Evolutionary conservation across 2,888 invertebrate genomes (phyloP).

Genomic region (Dryocosmus kuriphilus): DNA sequence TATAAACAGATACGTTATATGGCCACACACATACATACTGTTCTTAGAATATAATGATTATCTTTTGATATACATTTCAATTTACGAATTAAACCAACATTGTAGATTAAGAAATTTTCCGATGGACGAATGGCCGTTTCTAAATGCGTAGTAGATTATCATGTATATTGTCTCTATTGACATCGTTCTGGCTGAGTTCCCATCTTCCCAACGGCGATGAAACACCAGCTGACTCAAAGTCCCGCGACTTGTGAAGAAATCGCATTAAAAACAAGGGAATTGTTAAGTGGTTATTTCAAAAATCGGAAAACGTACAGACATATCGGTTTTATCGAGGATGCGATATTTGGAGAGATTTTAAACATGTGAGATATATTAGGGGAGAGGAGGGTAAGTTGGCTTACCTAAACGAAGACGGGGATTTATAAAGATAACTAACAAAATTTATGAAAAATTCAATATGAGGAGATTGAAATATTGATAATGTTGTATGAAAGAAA

Average conservation of each 20-base stretch:
- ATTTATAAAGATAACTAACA: too few relatives aligned
- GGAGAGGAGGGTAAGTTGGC: too few relatives aligned
- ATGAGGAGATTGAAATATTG: too few relatives aligned
- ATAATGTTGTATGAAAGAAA: too few relatives aligned
- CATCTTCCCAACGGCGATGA: constrained; percentile 32
- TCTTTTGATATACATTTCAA: too few relatives aligned
- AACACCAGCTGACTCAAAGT: constrained; percentile 22
- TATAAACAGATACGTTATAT: too few relatives aligned
- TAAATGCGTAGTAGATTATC: constrained; percentile 6
- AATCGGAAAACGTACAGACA: not conserved
- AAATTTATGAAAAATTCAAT: too few relatives aligned
- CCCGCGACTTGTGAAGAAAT: constrained; percentile 18
- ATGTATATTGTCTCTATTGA: constrained; percentile 27
- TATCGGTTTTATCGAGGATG: not conserved
- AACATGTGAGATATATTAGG: not conserved
- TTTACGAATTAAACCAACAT: too few relatives aligned
- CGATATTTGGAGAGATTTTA: not conserved
- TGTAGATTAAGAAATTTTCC: not conserved
- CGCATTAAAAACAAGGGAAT: constrained; percentile 6
- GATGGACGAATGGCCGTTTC: not conserved
- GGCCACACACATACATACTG: too few relatives aligned
- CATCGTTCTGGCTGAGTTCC: constrained; percentile 21
- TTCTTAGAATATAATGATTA: too few relatives aligned
- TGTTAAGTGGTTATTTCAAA: not conserved
- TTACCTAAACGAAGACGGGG: too few relatives aligned